Conservation (phyloP, 2,113 vertebrate genomes). For the Hassar affinis region DNA sequence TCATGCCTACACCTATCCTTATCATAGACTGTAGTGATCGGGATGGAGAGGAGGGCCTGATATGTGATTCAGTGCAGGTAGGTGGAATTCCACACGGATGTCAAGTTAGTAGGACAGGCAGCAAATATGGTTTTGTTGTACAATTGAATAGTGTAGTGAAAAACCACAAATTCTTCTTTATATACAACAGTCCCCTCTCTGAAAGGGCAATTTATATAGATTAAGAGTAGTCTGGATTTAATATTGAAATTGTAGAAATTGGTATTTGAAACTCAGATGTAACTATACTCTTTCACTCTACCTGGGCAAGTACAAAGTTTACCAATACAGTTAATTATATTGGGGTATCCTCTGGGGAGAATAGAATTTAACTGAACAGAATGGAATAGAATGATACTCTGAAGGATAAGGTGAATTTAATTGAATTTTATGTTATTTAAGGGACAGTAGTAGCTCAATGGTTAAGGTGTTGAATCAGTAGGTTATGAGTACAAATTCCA, state of each 20-base stretch:
- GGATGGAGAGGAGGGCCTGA: background rate
- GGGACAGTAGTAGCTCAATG: no score
- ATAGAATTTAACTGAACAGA: constrained; percentile 6
- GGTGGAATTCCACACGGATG: background rate
- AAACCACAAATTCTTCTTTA: background rate
- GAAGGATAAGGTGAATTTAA: background rate
- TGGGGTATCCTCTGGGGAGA: background rate
- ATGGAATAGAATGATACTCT: background rate
- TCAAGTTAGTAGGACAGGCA: background rate
- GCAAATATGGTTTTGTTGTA: background rate
- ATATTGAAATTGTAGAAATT: background rate
- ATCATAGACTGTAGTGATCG: background rate
- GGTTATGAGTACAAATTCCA: no score
- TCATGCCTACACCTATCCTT: background rate
- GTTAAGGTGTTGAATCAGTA: no score
- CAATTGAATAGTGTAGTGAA: background rate
- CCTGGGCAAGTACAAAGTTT: background rate
- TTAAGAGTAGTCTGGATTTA: background rate
- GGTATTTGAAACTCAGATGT: background rate
- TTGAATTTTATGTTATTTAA: no score
- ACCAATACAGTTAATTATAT: no score
- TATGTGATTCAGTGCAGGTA: constrained; percentile 10
- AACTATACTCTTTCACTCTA: background rate
- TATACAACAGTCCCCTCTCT: background rate
- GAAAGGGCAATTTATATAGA: background rate